Conservation (phyloP, 2,888 invertebrate species). For the Drosophila ustulata region DNA sequence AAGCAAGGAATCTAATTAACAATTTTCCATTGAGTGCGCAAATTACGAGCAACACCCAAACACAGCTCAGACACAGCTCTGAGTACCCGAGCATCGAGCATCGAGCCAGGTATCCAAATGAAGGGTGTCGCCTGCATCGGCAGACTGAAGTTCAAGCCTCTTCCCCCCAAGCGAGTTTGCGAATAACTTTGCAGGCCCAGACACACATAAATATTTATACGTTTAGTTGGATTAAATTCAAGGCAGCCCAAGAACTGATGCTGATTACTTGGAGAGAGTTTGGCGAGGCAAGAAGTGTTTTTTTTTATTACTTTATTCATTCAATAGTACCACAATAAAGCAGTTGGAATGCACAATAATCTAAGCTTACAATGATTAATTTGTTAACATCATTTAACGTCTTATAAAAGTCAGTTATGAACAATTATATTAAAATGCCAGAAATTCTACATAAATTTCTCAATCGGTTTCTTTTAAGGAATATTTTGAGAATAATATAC, state of each 20-base stretch:
- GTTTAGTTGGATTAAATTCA: background rate
- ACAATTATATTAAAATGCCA: too few relatives aligned
- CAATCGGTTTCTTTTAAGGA: too few relatives aligned
- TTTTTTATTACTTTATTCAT: too few relatives aligned
- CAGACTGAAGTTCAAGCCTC: background rate
- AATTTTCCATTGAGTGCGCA: conserved; percentile 85
- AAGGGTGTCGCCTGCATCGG: background rate
- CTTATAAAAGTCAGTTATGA: too few relatives aligned
- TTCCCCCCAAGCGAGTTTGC: background rate
- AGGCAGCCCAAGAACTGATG: background rate
- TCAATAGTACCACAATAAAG: too few relatives aligned
- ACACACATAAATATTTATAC: conserved; percentile 1
- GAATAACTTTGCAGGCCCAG: background rate
- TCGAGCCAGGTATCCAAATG: background rate
- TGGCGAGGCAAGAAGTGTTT: background rate
- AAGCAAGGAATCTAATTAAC: conserved; percentile 85
- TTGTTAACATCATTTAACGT: too few relatives aligned
- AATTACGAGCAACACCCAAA: conserved; percentile 80
- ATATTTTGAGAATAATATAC: too few relatives aligned
- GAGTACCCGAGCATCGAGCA: background rate
- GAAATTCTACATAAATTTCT: too few relatives aligned
- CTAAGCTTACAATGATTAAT: too few relatives aligned
- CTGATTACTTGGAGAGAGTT: background rate
- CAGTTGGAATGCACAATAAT: too few relatives aligned
- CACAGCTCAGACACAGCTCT: background rate